Conservation (phyloP, 2,888 invertebrate species). For the Chloromyia formosa region DNA sequence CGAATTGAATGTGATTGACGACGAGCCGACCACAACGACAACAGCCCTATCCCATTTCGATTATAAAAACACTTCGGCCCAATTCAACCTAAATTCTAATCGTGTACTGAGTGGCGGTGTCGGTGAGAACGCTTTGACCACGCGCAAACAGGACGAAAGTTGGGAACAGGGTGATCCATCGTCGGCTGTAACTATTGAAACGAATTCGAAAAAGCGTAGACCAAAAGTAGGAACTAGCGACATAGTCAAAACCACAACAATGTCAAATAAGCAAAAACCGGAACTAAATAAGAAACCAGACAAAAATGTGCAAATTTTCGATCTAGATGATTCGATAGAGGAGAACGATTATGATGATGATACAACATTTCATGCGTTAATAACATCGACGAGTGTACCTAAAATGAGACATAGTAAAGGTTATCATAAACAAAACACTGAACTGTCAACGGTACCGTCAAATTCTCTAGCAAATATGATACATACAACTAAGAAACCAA, state of each 20-base stretch:
- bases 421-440: slow-evolving; percentile 23
- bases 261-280: background rate
- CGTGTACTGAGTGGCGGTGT: background rate
- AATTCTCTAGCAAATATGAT: slow-evolving; percentile 31
- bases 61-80: slow-evolving; percentile 17
- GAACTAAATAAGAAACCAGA: background rate
- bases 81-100: background rate
- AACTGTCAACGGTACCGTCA: slow-evolving; percentile 24
- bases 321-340: slow-evolving; percentile 27
- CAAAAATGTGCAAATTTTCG: background rate
- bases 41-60: slow-evolving; percentile 30
- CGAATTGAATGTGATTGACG: slow-evolving; percentile 56
- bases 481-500: slow-evolving; percentile 33
- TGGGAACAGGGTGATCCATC: slow-evolving; percentile 10
- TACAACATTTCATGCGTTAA: slow-evolving; percentile 19
- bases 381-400: slow-evolving; percentile 18
- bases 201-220: slow-evolving; percentile 27
- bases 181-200: slow-evolving; percentile 22
- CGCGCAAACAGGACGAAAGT: background rate
- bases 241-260: background rate
- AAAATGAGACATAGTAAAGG: slow-evolving; percentile 33
- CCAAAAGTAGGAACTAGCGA: slow-evolving; percentile 4
- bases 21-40: slow-evolving; percentile 1
- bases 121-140: background rate
- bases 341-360: background rate